A percentile compares a stretch with the other conserved stretches of the same genome.
Conservation (phyloP, 2,888 invertebrate species). For the Campoplex nolae region DNA sequence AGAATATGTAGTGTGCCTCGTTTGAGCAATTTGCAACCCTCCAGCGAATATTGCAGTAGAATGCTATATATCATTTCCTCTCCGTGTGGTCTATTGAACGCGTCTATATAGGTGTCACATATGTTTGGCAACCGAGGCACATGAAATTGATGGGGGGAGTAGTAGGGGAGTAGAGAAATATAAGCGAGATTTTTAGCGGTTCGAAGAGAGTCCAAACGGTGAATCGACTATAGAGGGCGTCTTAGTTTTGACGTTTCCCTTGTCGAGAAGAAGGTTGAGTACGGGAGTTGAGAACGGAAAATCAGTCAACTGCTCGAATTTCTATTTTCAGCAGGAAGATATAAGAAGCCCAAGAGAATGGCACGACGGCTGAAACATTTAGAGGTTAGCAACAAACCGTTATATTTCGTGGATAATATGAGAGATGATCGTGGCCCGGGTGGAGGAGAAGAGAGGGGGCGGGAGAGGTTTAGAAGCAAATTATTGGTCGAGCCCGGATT, state of each 20-base stretch:
- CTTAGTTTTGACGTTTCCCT: background rate
- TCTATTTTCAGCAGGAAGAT: background rate
- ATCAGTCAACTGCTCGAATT: background rate
- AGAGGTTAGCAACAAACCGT: background rate
- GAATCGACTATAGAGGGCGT: background rate
- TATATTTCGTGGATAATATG: background rate
- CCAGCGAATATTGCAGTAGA: conserved; percentile 54
- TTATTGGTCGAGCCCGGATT: conserved; percentile 16
- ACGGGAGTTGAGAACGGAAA: background rate
- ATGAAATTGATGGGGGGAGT: conserved; percentile 6
- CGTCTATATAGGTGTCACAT: conserved; percentile 45
- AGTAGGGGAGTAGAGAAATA: conserved; percentile 7
- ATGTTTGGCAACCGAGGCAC: conserved; percentile 52
- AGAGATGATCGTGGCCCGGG: background rate
- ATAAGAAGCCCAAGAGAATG: background rate
- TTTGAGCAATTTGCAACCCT: conserved; percentile 63
- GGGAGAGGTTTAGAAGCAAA: background rate
- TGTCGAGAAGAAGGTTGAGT: no score
- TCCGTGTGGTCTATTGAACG: conserved; percentile 15
- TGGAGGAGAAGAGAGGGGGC: no score
- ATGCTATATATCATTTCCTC: conserved; percentile 4
- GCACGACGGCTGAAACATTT: background rate
- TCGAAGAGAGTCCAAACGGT: background rate
- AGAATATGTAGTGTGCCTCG: conserved; percentile 43
- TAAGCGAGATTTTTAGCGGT: conserved; percentile 57